A percentile compares a stretch with the other conserved stretches of the same genome.
Evolutionary conservation across 2,113 vertebrate species (phyloP).

Genomic region (Hippocampus abdominalis): DNA sequence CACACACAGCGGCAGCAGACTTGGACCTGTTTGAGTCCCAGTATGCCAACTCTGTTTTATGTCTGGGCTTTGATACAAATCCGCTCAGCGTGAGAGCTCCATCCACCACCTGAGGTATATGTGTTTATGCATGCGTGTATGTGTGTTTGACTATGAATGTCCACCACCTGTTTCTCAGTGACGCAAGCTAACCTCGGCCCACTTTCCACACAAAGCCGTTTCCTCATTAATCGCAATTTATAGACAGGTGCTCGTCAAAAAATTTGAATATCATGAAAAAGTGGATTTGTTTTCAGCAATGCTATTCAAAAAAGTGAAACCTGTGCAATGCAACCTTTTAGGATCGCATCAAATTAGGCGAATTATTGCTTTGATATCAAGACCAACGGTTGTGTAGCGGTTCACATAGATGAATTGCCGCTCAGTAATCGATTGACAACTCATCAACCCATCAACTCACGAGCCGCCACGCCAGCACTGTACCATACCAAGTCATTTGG

Average conservation of each 20-base stretch:
- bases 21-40: conserved; percentile 37
- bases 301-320: too few species aligned
- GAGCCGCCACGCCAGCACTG: background rate
- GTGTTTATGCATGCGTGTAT: conserved; percentile 18
- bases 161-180: conserved; percentile 59
- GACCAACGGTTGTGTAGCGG: background rate
- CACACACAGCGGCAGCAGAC: conserved; percentile 38
- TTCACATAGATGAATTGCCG: background rate
- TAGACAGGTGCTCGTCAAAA: too few species aligned
- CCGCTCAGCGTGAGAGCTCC: conserved; percentile 57
- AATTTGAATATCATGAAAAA: too few species aligned
- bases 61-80: conserved; percentile 64
- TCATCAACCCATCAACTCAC: background rate
- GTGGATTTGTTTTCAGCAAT: too few species aligned
- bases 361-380: background rate
- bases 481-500: background rate
- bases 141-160: conserved; percentile 34
- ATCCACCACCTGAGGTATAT: conserved; percentile 54
- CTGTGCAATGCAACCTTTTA: background rate
- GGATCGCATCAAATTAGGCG: background rate
- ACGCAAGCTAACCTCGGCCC: conserved; percentile 45
- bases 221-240: conserved; percentile 52
- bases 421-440: background rate
- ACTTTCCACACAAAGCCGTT: conserved; percentile 58
- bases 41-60: conserved; percentile 67